Conservation (phyloP, 2,888 invertebrate genomes). For the Griposia aprilina region DNA sequence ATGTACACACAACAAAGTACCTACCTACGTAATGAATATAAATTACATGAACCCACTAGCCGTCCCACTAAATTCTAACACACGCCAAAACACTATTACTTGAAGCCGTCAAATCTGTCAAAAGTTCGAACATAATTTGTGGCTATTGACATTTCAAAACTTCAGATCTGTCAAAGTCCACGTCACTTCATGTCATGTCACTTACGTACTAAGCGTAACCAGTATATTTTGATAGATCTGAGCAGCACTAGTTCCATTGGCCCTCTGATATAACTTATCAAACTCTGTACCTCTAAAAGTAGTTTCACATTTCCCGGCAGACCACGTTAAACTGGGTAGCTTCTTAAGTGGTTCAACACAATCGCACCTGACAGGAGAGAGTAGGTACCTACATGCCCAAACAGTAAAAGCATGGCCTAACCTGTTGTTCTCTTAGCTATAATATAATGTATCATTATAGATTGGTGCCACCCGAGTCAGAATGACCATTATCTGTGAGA, state of each 20-base stretch:
- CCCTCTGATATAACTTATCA: background rate
- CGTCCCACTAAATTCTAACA: background rate
- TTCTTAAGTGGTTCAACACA: background rate
- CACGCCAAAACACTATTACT: conserved; percentile 11
- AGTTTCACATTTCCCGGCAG: background rate
- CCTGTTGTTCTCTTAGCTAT: background rate
- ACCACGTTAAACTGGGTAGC: background rate
- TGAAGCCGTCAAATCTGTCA: conserved; percentile 28
- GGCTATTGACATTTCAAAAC: background rate
- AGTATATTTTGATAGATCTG: conserved; percentile 10
- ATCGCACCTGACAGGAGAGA: background rate
- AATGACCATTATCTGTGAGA: background rate
- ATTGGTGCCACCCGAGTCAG: background rate
- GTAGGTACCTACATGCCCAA: background rate
- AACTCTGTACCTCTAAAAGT: background rate
- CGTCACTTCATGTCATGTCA: conserved; percentile 15
- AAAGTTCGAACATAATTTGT: background rate
- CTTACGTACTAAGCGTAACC: background rate
- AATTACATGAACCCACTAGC: no score
- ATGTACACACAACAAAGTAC: no score
- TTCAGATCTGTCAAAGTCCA: conserved; percentile 10
- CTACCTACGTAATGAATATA: no score
- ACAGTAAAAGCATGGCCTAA: background rate
- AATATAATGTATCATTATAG: conserved; percentile 12
- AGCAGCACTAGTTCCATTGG: background rate